These are phyloP conservation scores for Tetranychus truncatus DNA, from an alignment of 2,888 invertebrate genomes.

Conservation along the genomic window DNA sequence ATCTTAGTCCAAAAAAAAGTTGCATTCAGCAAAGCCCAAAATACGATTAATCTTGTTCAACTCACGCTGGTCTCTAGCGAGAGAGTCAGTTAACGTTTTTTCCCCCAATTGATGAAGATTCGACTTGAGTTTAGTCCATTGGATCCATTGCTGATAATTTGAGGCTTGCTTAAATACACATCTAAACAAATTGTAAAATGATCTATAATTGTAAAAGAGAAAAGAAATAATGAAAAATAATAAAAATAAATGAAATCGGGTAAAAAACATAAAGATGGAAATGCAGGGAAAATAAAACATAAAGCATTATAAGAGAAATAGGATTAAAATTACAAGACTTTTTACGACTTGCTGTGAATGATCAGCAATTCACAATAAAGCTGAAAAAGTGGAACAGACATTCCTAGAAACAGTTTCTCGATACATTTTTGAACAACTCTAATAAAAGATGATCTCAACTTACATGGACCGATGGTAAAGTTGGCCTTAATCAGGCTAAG, in stretches of 20 bases:
- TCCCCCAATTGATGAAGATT: not conserved
- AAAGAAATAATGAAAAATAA: not conserved
- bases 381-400: too few relatives aligned
- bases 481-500: too few relatives aligned
- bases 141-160: not conserved
- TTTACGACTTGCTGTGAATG: too few relatives aligned
- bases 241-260: not conserved
- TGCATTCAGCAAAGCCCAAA: not conserved
- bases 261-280: too few relatives aligned
- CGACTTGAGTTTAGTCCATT: not conserved
- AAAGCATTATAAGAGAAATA: too few relatives aligned
- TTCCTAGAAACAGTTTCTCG: too few relatives aligned
- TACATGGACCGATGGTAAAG: too few relatives aligned
- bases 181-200: not conserved
- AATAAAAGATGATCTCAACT: too few relatives aligned
- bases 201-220: not conserved
- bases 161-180: not conserved
- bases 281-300: too few relatives aligned
- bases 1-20: not conserved
- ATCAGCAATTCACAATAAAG: too few relatives aligned
- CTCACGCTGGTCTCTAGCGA: not conserved
- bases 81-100: not conserved
- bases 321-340: too few relatives aligned
- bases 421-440: too few relatives aligned
- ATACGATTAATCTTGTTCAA: slow-evolving; percentile 1